Evolutionary conservation across 2,888 invertebrate species (phyloP).

Genomic region (Bellardia bayeri): DNA sequence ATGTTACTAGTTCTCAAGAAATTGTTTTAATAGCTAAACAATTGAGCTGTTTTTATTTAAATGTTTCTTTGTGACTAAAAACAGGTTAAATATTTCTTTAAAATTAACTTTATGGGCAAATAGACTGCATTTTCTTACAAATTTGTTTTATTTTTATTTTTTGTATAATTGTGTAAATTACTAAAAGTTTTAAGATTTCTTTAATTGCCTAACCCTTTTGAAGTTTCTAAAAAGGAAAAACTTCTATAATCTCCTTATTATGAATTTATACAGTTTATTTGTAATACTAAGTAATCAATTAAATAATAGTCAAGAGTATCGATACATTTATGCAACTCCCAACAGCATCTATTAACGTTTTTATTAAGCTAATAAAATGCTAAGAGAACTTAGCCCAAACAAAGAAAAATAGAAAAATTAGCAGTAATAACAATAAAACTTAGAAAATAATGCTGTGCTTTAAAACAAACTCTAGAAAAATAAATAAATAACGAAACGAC

Average conservation of each 20-base stretch:
- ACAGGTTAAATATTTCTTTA: too few species aligned
- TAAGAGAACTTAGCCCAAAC: background rate
- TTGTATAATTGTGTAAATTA: too few species aligned
- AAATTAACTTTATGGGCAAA: too few species aligned
- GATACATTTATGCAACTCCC: background rate
- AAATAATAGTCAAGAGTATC: background rate
- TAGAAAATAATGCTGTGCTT: constrained; percentile 9
- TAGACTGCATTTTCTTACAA: too few species aligned
- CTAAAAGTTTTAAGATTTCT: too few species aligned
- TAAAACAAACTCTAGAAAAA: background rate
- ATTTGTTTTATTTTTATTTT: too few species aligned
- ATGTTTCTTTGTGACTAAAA: too few species aligned
- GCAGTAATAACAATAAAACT: constrained; percentile 22
- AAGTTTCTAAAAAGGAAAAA: too few species aligned
- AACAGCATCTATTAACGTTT: background rate
- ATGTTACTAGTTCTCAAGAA: too few species aligned
- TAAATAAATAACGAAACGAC: background rate
- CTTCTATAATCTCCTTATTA: background rate
- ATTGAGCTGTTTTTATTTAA: too few species aligned
- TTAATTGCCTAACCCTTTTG: too few species aligned
- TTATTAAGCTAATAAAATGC: constrained; percentile 11
- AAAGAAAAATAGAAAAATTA: constrained; percentile 4
- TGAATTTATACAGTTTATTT: background rate
- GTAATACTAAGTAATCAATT: background rate
- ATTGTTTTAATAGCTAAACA: too few species aligned